phyloP scores from a whole-genome alignment of 2,888 invertebrate species.

The Atethmia centrago region DNA sequence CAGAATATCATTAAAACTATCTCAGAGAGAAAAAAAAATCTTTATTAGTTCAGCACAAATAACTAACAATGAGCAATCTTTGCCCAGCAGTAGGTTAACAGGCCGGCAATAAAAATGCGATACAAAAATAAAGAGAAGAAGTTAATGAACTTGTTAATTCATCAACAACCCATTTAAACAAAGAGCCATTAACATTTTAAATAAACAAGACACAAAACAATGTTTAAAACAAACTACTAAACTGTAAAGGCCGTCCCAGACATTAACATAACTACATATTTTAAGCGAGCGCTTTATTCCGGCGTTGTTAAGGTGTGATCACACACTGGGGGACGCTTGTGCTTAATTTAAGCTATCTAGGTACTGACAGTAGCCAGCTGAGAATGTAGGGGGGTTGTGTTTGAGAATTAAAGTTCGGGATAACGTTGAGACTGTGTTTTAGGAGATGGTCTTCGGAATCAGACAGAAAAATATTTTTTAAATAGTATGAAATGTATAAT shows the following conservation, averaged over 20 bases:
- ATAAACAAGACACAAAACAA: conserved; percentile 51
- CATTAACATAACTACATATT: conserved; percentile 68
- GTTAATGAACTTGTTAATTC: background rate
- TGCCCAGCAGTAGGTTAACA: background rate
- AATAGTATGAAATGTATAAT: no score
- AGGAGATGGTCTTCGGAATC: background rate
- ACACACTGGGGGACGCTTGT: conserved; percentile 71
- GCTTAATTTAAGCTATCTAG: conserved; percentile 80
- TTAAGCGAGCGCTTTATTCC: conserved; percentile 66
- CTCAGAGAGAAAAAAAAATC: no score
- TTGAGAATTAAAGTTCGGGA: conserved; percentile 44
- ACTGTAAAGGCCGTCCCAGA: conserved; percentile 57
- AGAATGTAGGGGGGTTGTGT: conserved; percentile 49
- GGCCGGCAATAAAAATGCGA: background rate
- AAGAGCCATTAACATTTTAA: conserved; percentile 45
- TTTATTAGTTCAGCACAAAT: no score
- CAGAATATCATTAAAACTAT: no score
- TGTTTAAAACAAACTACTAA: conserved; percentile 53
- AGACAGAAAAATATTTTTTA: no score
- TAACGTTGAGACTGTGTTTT: conserved; percentile 18
- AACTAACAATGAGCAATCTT: background rate
- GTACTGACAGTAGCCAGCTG: conserved; percentile 63
- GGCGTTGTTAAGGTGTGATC: conserved; percentile 68
- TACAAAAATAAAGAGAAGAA: conserved; percentile 1
- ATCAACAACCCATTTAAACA: conserved; percentile 39